Percentiles rank a stretch among this genome's conserved stretches.
Conservation (phyloP, 2,888 invertebrate genomes). For the Microctonus hyperodae region DNA sequence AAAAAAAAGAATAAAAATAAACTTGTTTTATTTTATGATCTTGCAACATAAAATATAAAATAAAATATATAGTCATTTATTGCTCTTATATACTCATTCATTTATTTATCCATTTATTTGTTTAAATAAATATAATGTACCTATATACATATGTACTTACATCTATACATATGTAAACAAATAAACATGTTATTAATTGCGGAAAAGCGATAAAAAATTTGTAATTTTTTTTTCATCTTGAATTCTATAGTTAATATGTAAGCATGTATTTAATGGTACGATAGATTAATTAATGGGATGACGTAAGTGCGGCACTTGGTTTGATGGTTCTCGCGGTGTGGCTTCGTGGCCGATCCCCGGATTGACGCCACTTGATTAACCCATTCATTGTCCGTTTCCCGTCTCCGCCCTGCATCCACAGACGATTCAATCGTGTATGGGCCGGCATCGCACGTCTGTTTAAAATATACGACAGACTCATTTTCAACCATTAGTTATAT, state of each 20-base stretch:
- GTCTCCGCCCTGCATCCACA: slow-evolving; percentile 23
- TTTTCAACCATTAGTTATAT: background rate
- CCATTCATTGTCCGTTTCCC: slow-evolving; percentile 26
- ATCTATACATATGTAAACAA: too few species aligned
- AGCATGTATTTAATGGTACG: background rate
- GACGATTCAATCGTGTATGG: slow-evolving; percentile 26
- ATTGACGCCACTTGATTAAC: slow-evolving; percentile 31
- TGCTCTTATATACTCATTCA: too few species aligned
- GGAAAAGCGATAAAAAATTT: background rate
- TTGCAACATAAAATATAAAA: too few species aligned
- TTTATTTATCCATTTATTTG: too few species aligned
- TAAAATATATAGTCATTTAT: too few species aligned
- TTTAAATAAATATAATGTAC: too few species aligned
- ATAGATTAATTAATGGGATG: slow-evolving; percentile 24
- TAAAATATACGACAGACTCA: background rate
- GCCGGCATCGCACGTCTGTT: background rate
- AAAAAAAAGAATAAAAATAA: too few species aligned
- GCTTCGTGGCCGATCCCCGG: slow-evolving; percentile 15
- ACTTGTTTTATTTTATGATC: too few species aligned
- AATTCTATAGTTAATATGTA: background rate
- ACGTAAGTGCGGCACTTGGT: slow-evolving; percentile 9
- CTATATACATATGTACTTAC: too few species aligned
- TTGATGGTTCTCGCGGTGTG: slow-evolving; percentile 3
- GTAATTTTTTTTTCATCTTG: background rate
- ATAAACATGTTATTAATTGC: background rate